Percentiles rank a stretch among this genome's conserved stretches.
Conservation (phyloP, 2,113 vertebrate species). For the Rhegmatorhina hoffmannsi region DNA sequence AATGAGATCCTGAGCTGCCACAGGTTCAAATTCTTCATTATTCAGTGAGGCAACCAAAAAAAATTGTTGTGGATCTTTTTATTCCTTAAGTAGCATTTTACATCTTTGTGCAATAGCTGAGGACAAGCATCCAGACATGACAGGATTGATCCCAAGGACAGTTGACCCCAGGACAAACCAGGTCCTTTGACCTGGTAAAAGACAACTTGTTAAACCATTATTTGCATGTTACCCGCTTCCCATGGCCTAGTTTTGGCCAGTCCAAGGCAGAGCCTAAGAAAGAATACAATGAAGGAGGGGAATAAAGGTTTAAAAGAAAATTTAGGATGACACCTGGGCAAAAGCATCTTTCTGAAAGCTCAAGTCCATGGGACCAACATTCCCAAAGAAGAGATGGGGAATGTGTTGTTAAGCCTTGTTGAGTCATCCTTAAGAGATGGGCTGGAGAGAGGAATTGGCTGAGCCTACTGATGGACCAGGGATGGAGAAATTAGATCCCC, state of each 20-base stretch:
- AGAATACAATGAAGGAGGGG: not conserved
- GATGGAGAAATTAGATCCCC: not conserved
- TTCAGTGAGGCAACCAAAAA: not conserved
- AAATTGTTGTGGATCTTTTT: not conserved
- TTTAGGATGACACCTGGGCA: not conserved
- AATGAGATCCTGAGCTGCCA: not conserved
- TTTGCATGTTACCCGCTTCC: not conserved
- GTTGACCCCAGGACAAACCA: not conserved
- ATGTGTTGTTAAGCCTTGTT: not conserved
- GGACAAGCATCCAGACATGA: not conserved
- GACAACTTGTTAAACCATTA: not conserved
- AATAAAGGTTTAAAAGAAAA: not conserved
- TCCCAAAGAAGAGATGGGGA: not conserved
- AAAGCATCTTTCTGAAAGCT: not conserved
- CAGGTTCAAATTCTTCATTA: not conserved
- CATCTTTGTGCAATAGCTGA: not conserved
- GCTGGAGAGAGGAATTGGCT: not conserved
- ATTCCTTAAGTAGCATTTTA: not conserved
- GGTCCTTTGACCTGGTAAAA: not conserved
- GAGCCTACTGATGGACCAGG: not conserved
- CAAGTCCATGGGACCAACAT: not conserved
- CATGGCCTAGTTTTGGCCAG: not conserved
- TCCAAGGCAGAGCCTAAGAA: not conserved
- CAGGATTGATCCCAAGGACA: not conserved
- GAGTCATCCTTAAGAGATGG: not conserved